These are phyloP conservation scores for Anoplolepis gracilipes DNA, from an alignment of 1,140 invertebrate genomes.

Conservation along the genomic window DNA sequence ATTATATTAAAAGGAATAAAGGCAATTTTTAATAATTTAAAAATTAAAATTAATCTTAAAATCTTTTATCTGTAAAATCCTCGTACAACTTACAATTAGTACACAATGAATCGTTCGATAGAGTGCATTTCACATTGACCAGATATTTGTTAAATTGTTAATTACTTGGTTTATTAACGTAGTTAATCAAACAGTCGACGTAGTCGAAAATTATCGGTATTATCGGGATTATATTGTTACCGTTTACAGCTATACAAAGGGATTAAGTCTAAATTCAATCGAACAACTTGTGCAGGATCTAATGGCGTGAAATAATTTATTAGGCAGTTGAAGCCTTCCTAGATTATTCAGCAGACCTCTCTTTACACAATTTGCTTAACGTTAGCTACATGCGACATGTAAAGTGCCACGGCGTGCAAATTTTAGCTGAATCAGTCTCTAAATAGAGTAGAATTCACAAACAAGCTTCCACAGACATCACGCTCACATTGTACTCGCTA, in stretches of 20 bases:
- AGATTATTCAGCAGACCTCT: constrained; percentile 21
- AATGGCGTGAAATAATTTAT: constrained; percentile 30
- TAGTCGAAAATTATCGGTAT: neutral
- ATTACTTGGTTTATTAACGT: neutral
- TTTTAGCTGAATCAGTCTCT: constrained; percentile 36
- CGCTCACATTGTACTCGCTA: too few relatives aligned
- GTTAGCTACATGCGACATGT: neutral
- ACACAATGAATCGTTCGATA: neutral
- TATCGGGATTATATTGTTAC: neutral
- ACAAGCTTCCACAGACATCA: neutral
- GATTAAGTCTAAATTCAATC: constrained; percentile 26
- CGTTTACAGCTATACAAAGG: neutral
- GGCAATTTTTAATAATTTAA: neutral
- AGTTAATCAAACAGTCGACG: neutral
- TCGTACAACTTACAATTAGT: neutral
- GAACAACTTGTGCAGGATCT: neutral
- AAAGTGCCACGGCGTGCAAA: neutral
- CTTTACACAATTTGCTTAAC: neutral
- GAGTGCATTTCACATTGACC: neutral
- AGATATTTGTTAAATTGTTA: neutral
- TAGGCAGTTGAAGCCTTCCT: constrained; percentile 12
- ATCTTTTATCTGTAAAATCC: too few relatives aligned
- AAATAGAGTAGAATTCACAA: neutral
- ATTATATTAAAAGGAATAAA: neutral
- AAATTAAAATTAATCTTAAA: neutral